phyloP scores from a whole-genome alignment of 2,888 invertebrate species.

The Drepana falcataria region DNA sequence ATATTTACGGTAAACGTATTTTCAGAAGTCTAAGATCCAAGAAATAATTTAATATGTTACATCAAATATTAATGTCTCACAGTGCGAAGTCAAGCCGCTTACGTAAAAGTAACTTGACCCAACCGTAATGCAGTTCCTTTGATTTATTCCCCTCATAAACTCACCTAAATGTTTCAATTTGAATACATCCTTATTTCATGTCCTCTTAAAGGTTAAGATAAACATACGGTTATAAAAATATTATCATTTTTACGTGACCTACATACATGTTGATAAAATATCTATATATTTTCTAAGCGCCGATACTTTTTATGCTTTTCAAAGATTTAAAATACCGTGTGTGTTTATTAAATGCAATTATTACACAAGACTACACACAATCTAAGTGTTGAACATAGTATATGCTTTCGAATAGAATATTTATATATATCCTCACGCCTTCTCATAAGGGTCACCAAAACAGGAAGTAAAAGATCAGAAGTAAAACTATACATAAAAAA shows the following conservation, averaged over 20 bases:
- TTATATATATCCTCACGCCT: no score
- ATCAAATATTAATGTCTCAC: no score
- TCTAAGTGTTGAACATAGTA: no score
- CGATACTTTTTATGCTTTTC: not conserved
- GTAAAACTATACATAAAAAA: no score
- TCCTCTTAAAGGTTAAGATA: not conserved
- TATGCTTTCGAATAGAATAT: no score
- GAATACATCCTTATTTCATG: not conserved
- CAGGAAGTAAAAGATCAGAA: no score
- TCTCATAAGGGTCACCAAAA: no score
- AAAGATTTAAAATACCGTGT: not conserved
- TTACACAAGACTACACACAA: no score
- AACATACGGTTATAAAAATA: not conserved
- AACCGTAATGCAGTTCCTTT: slow-evolving; percentile 23
- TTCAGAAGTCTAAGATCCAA: no score
- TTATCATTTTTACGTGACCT: not conserved
- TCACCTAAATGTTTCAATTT: not conserved
- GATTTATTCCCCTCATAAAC: slow-evolving; percentile 23
- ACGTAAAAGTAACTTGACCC: slow-evolving; percentile 34
- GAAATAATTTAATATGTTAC: no score
- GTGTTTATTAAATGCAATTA: not conserved
- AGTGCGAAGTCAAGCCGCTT: slow-evolving; percentile 26
- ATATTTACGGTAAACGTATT: no score
- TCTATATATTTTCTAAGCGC: not conserved
- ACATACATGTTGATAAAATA: not conserved